Percentiles rank a stretch among this genome's conserved stretches.
phyloP scores from a whole-genome alignment of 2,888 invertebrate species.

The Lydus trimaculatus region DNA sequence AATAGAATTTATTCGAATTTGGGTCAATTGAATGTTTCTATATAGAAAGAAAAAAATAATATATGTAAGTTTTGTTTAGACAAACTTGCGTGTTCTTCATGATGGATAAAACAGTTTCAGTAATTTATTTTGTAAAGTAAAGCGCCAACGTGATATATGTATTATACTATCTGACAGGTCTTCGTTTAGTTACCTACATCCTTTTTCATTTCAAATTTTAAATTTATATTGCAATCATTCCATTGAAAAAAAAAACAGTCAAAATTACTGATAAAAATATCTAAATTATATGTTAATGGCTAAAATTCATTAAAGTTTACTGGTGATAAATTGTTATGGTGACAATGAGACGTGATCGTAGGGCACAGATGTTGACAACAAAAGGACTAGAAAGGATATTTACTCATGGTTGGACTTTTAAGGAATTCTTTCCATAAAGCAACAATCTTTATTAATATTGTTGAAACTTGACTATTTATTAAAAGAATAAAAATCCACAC shows the following conservation, averaged over 20 bases:
- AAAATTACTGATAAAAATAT: no score
- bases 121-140: slow-evolving; percentile 20
- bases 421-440: no score
- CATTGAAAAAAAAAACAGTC: no score
- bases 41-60: background rate
- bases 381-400: no score
- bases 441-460: no score
- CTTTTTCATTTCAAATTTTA: background rate
- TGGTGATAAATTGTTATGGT: background rate
- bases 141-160: slow-evolving; percentile 2
- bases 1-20: background rate
- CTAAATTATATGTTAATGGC: no score
- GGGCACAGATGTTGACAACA: no score
- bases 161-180: background rate
- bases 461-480: no score
- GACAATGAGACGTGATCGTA: background rate
- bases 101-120: slow-evolving; percentile 16
- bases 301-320: background rate
- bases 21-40: no score
- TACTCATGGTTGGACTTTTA: no score
- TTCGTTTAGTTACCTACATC: background rate
- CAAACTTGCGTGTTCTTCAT: slow-evolving; percentile 23
- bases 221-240: background rate
- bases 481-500: no score
- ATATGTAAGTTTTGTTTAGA: slow-evolving; percentile 5